Evolutionary conservation across 1,140 invertebrate genomes (phyloP), one percentile per base, ranked within the genome.

Genomic region (Eupeodes corollae): DNA sequence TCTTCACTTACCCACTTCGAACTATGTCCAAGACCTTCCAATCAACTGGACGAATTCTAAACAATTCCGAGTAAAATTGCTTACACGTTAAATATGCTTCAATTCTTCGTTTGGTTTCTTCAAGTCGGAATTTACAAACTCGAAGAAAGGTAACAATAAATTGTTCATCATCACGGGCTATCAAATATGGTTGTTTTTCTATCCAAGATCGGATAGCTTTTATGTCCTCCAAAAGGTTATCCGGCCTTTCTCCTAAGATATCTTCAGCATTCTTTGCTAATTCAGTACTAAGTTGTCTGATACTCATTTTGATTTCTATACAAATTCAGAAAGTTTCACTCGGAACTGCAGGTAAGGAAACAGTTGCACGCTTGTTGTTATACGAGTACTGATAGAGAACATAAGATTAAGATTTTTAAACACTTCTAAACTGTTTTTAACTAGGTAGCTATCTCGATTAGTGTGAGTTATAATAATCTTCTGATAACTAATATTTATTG

Each of bases 61-160:
- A 63, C 41, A 76, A 66, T 50, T 83, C 80, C 1, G 80, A 79
- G 16, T 78, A 67, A 9, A 73, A 56, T 13, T 67, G 68, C 53
- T 71, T 70, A 39, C 81, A 59, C 2, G 78, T 75, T 53, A 80
- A 80, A 59, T 73, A 80, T 63, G 75, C 73, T 50, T 82, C 80
- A 6, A 83, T 54, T 55, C 79, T 79, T 48, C 76, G 67, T 59
- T 82, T 83, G 1, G 76, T 76, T 54, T 72, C 69, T 63, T 82
- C 77, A 50, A 83, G 59, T 53, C 79, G 83, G 56, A 78, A 82
- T 55, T 84, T 82, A 53, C 77, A 78, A 15, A 79, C 75, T 2
- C 81, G 69, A 26, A 84, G 63, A 57, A 81, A 80, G 30, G 70
- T 72, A 26, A 79, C 57, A 6, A 83, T 47, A 59, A 76, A 77